Evolutionary conservation across 2,888 invertebrate genomes (phyloP), one percentile per base, ranked within the genome.

Genomic region (Megastigmus dorsalis): DNA sequence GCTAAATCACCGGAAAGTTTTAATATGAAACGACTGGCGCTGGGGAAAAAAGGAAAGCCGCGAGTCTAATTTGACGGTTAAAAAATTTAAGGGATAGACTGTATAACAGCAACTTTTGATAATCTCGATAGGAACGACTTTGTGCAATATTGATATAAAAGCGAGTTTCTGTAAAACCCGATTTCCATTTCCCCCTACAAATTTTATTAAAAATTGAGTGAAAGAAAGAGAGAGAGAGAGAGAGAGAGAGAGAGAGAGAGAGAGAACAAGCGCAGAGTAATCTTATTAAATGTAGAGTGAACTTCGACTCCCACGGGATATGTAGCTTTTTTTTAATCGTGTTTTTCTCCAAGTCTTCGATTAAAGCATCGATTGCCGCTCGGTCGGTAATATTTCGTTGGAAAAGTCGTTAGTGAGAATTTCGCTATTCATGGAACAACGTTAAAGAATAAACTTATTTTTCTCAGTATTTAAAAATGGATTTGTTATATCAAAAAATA

Each of bases 261-360:
- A 20, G 18, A 30, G 20, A 33, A 55, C 18, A n/a, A 26, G 4
- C 50, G 6, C 50, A 28, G 9, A 30, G 18, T 9, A 15, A 23
- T 33, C 33, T 3, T 3, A 73, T 73, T 73, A 73, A 73, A n/a
- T n/a, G n/a, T 73, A 52, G 41, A 41, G 18, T 55, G 41, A 10
- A 50, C 15, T 6, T 18, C 20, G 20, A 1, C 15, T 15, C 13
- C 9, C 20, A n/a, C 20, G 65, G n/a, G n/a, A n/a, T n/a, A 52
- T 57, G 33, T 54, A n/a, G 26, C 54, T 36, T 36, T 62, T 30
- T 41, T 15, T 20, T 28, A 10, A 10, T 18, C 10, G 4, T n/a
- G 9, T 38, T 15, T 30, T 43, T 13, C 28, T 60, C 43, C 18
- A n/a, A n/a, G n/a, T n/a, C n/a, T n/a, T n/a, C n/a, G n/a, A n/a